phyloP scores from a whole-genome alignment of 2,113 vertebrate genomes.

The Ornithorhynchus anatinus region DNA sequence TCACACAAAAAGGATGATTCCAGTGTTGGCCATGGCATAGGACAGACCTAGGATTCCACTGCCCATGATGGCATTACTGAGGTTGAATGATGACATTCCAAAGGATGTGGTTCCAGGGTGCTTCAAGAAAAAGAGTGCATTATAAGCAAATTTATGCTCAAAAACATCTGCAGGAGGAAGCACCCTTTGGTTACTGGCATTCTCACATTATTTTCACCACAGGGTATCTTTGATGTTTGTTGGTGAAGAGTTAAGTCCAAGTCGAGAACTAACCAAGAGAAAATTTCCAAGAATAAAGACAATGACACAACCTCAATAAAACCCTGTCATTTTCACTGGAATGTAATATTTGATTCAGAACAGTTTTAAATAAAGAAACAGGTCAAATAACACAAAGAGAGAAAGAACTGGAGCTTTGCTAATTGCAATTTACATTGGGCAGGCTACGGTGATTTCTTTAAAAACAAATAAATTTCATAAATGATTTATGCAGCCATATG shows the following conservation, averaged over 20 bases:
- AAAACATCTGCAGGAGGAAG: not conserved
- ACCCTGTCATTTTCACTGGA: slow-evolving; percentile 11
- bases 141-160: too few species aligned
- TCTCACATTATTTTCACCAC: not conserved
- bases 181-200: not conserved
- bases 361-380: not conserved
- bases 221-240: not conserved
- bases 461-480: slow-evolving; percentile 57
- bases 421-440: slow-evolving; percentile 3
- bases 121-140: slow-evolving; percentile 58
- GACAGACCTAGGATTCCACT: slow-evolving; percentile 95
- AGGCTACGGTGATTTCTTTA: slow-evolving; percentile 36
- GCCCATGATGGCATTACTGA: slow-evolving; percentile 98
- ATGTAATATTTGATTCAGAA: not conserved
- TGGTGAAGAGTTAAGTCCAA: not conserved
- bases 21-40: slow-evolving; percentile 96
- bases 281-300: not conserved
- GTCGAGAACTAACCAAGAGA: rapidly evolving
- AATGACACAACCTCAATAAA: not conserved
- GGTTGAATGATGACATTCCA: slow-evolving; percentile 95
- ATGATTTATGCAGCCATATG: slow-evolving; percentile 54
- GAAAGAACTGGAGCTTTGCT: not conserved
- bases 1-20: slow-evolving; percentile 92
- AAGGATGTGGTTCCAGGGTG: slow-evolving; percentile 89
- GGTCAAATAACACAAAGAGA: not conserved